A percentile compares a stretch with the other conserved stretches of the same genome.
These are phyloP conservation scores for Euwallacea fornicatus DNA, from an alignment of 1,140 invertebrate genomes.

Conservation along the genomic window DNA sequence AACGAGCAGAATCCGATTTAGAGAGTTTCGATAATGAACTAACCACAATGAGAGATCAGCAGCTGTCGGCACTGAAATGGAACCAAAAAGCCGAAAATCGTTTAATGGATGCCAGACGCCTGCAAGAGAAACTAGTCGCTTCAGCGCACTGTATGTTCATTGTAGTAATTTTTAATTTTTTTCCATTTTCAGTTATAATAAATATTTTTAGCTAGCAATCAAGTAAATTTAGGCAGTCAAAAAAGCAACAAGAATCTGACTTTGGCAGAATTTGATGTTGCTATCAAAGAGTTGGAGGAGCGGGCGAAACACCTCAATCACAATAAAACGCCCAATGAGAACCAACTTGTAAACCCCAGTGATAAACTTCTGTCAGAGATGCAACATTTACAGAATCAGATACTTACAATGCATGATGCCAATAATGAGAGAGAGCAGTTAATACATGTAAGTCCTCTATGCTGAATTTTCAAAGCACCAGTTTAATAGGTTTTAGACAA, in stretches of 20 bases:
- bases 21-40: conserved; percentile 49
- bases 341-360: conserved; percentile 4
- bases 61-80: conserved; percentile 47
- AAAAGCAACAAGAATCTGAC: conserved; percentile 37
- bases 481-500: conserved; percentile 47
- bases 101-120: conserved; percentile 48
- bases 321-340: conserved; percentile 17
- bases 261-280: conserved; percentile 40
- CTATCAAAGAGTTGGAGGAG: conserved; percentile 45
- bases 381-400: conserved; percentile 47
- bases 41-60: conserved; percentile 49
- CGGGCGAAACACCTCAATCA: conserved; percentile 41
- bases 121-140: conserved; percentile 46
- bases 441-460: conserved; percentile 37
- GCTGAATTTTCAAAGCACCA: neutral
- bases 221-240: conserved; percentile 21
- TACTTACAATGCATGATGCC: conserved; percentile 44
- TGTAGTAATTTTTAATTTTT: neutral
- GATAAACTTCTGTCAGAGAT: conserved; percentile 42
- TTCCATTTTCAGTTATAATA: neutral
- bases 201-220: conserved; percentile 27
- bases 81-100: conserved; percentile 52
- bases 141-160: conserved; percentile 24
- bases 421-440: conserved; percentile 49
- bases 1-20: conserved; percentile 45